Base-by-base conservation (phyloP, 2,797 vertebrate genomes). In the Avahi laniger region DNA sequence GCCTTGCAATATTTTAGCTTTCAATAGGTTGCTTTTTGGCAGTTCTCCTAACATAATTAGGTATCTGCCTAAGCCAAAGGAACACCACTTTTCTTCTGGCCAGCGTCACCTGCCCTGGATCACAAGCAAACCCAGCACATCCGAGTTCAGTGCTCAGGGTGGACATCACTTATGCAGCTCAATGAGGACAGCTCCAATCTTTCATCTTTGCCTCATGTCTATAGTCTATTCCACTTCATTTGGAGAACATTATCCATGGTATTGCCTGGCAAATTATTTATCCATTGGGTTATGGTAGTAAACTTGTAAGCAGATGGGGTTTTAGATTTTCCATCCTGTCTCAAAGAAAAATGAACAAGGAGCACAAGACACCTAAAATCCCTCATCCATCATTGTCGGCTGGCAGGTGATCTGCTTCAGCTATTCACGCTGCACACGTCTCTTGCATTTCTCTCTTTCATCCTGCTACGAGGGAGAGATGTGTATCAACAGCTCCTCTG, bases 261-360 rank as follows among this genome's bases (percentile, higher is more conserved):
- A 89, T 30, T 88, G 61, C 80, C 84, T 84, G 78, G 95, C 50
- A 92, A 97, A 92, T 97, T 94, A 93, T 86, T 95, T 93, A 94
- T 92, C 73, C 38, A 26, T 82, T 41, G 92, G 72, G 67, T 85
- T 93, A 96, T 79, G 82, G 61, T 91, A 88, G 89, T 72, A 81
- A 97, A 96, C 94, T 57, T 82, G 67, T 82, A 95, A 94, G 73
- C 89, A 97, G 93, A 95, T 89, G 84, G 52, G n/a, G 90, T 50
- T 97, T 97, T 75, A 96, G 96, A 96, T 95, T 96, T 97, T 95
- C 95, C 70, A 94, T 65, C 69, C 83, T 59, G 87, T 95, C 95
- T 97, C 91, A 86, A 92, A 97, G 97, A 93, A 97, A 97, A 97
- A 96, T 97, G 95, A 81, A 94, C 76, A 89, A 69, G 67, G 69